These are phyloP conservation scores for Pygoscelis adeliae DNA, from an alignment of 2,113 vertebrate genomes.

Conservation along the genomic window DNA sequence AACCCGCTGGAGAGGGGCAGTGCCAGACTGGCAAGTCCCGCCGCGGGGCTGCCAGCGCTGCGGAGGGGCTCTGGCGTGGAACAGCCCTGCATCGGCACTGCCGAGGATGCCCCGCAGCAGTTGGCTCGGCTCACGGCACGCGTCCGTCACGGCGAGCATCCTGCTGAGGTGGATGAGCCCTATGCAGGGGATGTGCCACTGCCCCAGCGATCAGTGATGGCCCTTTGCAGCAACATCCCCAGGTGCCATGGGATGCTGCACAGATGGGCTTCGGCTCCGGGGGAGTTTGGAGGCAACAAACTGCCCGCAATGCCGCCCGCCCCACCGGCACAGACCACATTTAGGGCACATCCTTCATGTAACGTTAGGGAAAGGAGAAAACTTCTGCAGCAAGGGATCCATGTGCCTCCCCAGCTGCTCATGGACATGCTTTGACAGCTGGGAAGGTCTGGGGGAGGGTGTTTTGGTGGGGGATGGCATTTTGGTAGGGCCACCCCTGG, in stretches of 20 bases:
- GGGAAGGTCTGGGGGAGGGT: no score
- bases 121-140: accelerated
- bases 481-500: neutral
- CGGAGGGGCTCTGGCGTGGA: neutral
- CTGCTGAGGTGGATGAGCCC: neutral
- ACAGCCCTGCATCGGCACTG: neutral
- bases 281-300: neutral
- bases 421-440: accelerated
- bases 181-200: neutral
- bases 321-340: accelerated
- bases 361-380: neutral
- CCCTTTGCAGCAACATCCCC: neutral
- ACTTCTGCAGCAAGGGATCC: no score
- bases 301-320: accelerated
- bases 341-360: neutral
- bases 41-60: accelerated
- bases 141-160: accelerated
- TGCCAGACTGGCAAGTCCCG: neutral
- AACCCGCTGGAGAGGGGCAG: neutral
- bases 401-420: neutral
- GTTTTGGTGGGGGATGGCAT: neutral
- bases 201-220: neutral
- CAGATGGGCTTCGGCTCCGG: accelerated
- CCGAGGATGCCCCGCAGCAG: accelerated
- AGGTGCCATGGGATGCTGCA: neutral